Evolutionary conservation across 2,113 vertebrate species (phyloP), one percentile per base, ranked within the genome.

Genomic region (Amblyopsis rosae): DNA sequence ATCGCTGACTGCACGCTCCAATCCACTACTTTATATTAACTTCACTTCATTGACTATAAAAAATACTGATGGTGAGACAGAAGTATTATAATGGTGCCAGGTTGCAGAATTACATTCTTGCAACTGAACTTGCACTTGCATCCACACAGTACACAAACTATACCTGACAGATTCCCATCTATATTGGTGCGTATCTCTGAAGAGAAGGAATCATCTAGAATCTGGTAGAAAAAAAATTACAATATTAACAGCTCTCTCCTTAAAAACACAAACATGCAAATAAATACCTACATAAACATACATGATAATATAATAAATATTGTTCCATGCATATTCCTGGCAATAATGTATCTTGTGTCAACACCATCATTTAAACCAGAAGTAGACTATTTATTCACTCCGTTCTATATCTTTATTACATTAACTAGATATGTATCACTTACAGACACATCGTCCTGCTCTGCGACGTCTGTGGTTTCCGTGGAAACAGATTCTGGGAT

Each of bases 161-260:
- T 92, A 93, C 92, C 91, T 73, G 77, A 49, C 12, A 66, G 46
- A 60, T 45, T 72, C 61, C 75, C 90, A 64, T 92, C 87, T 9
- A 62, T 84, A 12, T 92, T 90, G 41, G 50, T 65, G 47, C 47
- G 62, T 17, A 45, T 69, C 60, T 88, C 69, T 51, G 54, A 3
- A 69, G 11, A 68, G 45, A 76, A 61, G 1, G 41, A 55, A 63
- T 86, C 72, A 56, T 91, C 84, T 41, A 41, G 35, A 82, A 67
- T 60, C 82, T 87, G 69, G 15, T 70, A 41, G 58, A 54, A 70
- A 17, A 3, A 3, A 57, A 12, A 62, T 16, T 58, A 48, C 46
- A 49, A 8, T 57, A 15, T 41, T 11, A 51, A 51, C 10, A 11
- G 13, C 10, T 4, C 49, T 51, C 3, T 12, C 49, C 12, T 9